Evolutionary conservation across 1,140 invertebrate species (phyloP).

Genomic region (Piezodorus guildinii): DNA sequence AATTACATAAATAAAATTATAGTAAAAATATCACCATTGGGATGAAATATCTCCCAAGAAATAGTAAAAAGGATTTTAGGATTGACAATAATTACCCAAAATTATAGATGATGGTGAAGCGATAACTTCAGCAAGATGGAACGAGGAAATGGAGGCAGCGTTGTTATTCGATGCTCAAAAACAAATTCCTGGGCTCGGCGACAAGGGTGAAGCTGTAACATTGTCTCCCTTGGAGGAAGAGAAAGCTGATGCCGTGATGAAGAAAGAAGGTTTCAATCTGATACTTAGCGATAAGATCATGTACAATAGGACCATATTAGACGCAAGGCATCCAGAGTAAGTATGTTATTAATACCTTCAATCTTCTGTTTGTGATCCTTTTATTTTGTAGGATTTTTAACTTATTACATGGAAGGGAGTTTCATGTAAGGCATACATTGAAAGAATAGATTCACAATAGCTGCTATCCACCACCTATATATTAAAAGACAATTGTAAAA

Average conservation of each 20-base stretch:
- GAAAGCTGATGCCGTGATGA: constrained; percentile 53
- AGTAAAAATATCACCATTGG: no score
- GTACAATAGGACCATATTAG: constrained; percentile 65
- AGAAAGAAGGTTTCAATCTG: constrained; percentile 82
- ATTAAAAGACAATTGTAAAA: no score
- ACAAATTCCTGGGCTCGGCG: constrained; percentile 50
- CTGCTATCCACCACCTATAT: no score
- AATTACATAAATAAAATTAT: no score
- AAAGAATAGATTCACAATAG: no score
- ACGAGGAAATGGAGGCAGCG: constrained; percentile 17
- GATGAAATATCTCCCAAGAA: no score
- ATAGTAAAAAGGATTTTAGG: no score
- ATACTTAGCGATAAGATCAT: constrained; percentile 81
- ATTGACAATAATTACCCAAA: no score
- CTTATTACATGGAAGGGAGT: no score
- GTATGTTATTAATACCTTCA: constrained; percentile 26
- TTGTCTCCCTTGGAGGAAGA: constrained; percentile 43
- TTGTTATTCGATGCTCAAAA: constrained; percentile 36
- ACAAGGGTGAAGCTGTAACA: constrained; percentile 52
- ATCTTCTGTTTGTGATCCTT: no score
- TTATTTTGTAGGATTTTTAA: no score
- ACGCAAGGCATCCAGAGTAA: constrained; percentile 66
- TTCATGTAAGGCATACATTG: no score
- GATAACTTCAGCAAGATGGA: neutral
- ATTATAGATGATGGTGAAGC: constrained; percentile 2